Percentiles rank a stretch among this genome's conserved stretches.
Evolutionary conservation across 1,140 invertebrate species (phyloP).

Genomic region (Helicoverpa zea): DNA sequence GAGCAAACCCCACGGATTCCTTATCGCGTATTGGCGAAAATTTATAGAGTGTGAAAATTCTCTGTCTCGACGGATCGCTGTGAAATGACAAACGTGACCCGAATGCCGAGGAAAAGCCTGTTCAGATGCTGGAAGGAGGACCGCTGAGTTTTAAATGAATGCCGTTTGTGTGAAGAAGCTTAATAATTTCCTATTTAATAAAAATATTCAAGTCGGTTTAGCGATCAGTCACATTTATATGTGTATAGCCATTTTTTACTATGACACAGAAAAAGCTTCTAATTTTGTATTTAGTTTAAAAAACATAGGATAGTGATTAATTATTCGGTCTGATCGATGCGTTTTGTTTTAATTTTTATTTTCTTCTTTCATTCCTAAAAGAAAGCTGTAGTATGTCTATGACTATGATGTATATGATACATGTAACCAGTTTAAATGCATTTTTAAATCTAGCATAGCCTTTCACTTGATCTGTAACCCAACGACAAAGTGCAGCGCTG

Average conservation of each 20-base stretch:
- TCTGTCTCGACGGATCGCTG: slow-evolving; percentile 60
- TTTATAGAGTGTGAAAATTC: slow-evolving; percentile 75
- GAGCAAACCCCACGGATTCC: slow-evolving; percentile 58
- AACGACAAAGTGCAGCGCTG: neutral
- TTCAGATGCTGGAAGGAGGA: neutral
- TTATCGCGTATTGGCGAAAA: slow-evolving; percentile 63
- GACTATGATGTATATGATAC: no score
- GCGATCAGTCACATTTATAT: no score
- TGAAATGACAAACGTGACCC: slow-evolving; percentile 73
- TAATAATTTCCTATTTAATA: neutral
- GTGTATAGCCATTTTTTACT: no score
- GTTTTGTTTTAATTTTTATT: no score
- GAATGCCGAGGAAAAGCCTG: slow-evolving; percentile 43
- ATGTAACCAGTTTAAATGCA: no score
- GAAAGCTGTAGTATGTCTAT: no score
- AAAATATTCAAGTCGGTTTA: neutral
- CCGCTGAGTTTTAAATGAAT: slow-evolving; percentile 12
- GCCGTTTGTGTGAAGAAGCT: neutral
- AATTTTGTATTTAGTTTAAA: no score
- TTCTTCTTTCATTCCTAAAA: no score
- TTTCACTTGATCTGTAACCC: neutral
- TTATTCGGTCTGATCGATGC: no score
- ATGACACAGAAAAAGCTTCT: no score
- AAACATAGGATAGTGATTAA: neutral
- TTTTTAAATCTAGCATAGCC: neutral